Percentiles rank a stretch among this genome's conserved stretches.
Evolutionary conservation across 1,140 invertebrate species (phyloP).

Genomic region (Ridgeia piscesae): DNA sequence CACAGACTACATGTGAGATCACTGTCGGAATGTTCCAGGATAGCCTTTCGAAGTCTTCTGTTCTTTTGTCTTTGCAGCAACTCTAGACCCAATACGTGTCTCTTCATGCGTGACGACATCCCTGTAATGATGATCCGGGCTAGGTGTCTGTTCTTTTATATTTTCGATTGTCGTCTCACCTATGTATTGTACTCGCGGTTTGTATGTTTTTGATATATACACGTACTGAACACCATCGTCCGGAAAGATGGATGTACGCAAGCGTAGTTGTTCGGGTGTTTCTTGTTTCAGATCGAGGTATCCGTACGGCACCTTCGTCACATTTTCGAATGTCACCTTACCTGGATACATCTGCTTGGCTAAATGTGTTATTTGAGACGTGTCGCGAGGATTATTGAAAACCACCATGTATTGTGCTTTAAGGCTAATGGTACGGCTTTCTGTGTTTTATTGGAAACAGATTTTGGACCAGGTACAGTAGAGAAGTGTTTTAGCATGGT

Average conservation of each 20-base stretch:
- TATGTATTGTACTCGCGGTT: no score
- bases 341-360: slow-evolving; percentile 16
- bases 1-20: background rate
- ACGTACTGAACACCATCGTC: background rate
- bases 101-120: background rate
- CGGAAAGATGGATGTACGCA: background rate
- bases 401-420: background rate
- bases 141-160: no score
- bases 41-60: background rate
- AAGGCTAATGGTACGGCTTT: background rate
- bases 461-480: slow-evolving; percentile 9
- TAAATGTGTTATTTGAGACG: background rate
- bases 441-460: slow-evolving; percentile 6
- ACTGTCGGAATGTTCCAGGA: background rate
- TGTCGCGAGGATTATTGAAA: slow-evolving; percentile 5
- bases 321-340: background rate
- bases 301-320: background rate
- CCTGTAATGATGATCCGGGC: background rate
- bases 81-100: background rate
- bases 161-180: no score
- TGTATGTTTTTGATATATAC: background rate
- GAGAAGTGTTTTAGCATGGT: background rate
- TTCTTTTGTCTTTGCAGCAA: background rate
- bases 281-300: slow-evolving; percentile 11
- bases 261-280: background rate